Evolutionary conservation across 2,113 vertebrate species (phyloP).

Genomic region (Dipodomys spectabilis): DNA sequence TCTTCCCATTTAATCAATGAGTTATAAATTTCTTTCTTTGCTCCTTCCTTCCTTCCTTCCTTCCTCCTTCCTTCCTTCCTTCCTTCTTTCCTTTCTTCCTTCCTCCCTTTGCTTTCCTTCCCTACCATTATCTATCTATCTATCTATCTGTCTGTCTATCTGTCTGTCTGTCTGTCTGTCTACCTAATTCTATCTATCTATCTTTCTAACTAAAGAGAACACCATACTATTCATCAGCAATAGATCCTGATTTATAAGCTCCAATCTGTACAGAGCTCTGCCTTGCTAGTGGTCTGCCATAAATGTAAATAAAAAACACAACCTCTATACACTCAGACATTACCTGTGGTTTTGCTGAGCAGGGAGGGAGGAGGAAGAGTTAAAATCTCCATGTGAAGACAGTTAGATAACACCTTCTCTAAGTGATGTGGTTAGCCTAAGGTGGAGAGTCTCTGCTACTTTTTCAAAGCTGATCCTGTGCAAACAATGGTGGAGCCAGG

Average conservation of each 20-base stretch:
- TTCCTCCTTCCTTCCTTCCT: too few relatives aligned
- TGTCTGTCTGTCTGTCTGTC: too few relatives aligned
- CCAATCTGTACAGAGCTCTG: neutral
- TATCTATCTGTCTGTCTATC: too few relatives aligned
- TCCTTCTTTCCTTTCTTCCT: too few relatives aligned
- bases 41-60: too few relatives aligned
- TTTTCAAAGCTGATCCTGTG: too few relatives aligned
- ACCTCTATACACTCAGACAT: neutral
- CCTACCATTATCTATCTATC: too few relatives aligned
- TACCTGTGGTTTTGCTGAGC: neutral
- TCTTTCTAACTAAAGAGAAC: neutral
- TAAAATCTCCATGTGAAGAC: neutral
- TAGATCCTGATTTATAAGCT: neutral
- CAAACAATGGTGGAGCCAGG: neutral
- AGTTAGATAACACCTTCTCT: neutral
- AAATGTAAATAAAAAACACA: neutral
- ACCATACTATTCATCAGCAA: neutral
- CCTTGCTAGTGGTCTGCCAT: neutral
- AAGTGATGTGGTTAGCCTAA: neutral
- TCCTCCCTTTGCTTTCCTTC: too few relatives aligned
- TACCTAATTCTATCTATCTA: too few relatives aligned
- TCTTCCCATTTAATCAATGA: neutral
- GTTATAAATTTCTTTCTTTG: neutral
- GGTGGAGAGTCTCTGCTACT: neutral
- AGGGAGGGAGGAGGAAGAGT: rapidly evolving